Percentiles rank a stretch among this genome's conserved stretches.
Conservation (phyloP, 2,797 vertebrate species). For the Micromesistius poutassou region DNA sequence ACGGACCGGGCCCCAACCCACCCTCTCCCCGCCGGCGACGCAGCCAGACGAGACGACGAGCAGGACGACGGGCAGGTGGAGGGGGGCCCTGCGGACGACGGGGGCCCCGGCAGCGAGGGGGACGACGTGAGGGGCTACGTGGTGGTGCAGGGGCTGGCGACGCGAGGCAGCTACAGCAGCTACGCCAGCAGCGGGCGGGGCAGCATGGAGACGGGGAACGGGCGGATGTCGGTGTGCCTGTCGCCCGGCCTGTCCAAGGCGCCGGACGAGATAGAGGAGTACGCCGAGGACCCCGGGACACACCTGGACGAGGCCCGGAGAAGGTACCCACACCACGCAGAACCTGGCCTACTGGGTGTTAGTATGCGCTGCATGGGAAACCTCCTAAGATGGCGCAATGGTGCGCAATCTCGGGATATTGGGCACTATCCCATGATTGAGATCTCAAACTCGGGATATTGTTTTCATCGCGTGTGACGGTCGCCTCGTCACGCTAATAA, state of each 20-base stretch:
- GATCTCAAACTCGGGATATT: no score
- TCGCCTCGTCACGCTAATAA: no score
- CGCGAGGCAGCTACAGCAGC: conserved; percentile 75
- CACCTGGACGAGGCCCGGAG: conserved; percentile 37
- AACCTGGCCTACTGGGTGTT: not conserved
- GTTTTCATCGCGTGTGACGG: no score
- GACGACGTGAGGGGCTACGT: conserved; percentile 27
- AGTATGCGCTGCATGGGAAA: no score
- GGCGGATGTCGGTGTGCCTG: conserved; percentile 62
- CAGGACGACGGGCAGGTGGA: not conserved
- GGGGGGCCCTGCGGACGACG: conserved; percentile 8
- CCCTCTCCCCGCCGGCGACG: not conserved
- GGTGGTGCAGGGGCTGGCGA: conserved; percentile 1
- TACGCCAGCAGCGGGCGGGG: conserved; percentile 79
- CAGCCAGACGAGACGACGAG: not conserved
- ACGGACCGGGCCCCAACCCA: conserved; percentile 24
- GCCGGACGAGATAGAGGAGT: conserved; percentile 62
- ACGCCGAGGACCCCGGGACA: conserved; percentile 33
- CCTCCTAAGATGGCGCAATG: no score
- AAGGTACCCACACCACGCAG: conserved; percentile 52
- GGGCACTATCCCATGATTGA: no score
- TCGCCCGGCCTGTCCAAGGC: conserved; percentile 61
- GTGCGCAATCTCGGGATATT: no score
- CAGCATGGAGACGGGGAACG: conserved; percentile 74
- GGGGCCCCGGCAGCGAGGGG: conserved; percentile 28